Evolutionary conservation across 2,888 invertebrate genomes (phyloP), one percentile per base, ranked within the genome.

Genomic region (Microchrysa polita): DNA sequence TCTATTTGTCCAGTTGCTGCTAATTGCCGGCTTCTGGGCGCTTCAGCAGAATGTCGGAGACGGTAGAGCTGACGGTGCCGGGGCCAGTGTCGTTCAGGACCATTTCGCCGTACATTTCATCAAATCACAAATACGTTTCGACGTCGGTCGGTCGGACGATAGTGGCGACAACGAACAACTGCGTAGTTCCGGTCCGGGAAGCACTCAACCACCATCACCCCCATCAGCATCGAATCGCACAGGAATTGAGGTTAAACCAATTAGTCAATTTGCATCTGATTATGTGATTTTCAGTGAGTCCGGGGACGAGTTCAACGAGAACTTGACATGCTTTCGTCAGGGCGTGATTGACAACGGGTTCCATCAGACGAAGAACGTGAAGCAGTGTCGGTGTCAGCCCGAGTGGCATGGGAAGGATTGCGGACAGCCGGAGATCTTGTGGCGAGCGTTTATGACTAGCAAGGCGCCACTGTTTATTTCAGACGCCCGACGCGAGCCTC

Each of bases 381-480:
- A 63, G 12, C 83, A 84, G 78, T 90, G 90, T 77, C 82, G 85
- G 16, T 90, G 90, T 79, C 82, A 85, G 71, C 85, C 83, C n/a
- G 88, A 88, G 40, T 90, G 89, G 89, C 90, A 90, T 80, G 90
- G 90, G 1, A 83, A 84, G 9, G 90, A 90, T 78, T 90, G 90
- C 79, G 89, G 90, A 1, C 89, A 90, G 78, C 90, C 90, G 2
- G 90, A 90, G 81, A 88, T 90, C 10, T 87, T 90, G 14, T 90
- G 90, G 90, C 86, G 90, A 57, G 89, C 90, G 0, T 85, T 90
- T 75, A 85, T 90, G 83, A 87, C 89, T 20, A 85, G 87, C 16
- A 86, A 87, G 75, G 77, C 79, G 9, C 80, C 81, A 0, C 72
- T 83, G 9, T 79, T 59, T 77, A 77, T 69, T 42, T 63, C 55